Evolutionary conservation across 2,797 vertebrate species (phyloP), one percentile per base, ranked within the genome.

Genomic region (Gastrophryne carolinensis): DNA sequence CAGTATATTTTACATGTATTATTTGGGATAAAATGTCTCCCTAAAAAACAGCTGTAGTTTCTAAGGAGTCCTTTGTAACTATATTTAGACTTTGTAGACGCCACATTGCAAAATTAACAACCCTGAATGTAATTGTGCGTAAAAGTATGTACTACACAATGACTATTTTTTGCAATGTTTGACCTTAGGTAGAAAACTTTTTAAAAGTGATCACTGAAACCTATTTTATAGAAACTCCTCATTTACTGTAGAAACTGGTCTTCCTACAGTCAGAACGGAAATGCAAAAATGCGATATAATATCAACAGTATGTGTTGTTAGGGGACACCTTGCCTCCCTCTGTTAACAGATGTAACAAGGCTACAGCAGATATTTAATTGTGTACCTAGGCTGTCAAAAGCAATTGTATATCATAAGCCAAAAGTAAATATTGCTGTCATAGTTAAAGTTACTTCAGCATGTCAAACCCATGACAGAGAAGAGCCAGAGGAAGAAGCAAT

Each of bases 351-450:
- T 41, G 71, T 81, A 80, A 82, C 2, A 12, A 50, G 78, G 80
- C 80, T 73, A 80, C 61, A 82, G 80, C 83, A 78, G 78, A 84
- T 81, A 82, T 81, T 83, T 79, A 74, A 83, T 72, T 75, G 61
- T 82, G 80, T 83, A 75, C 78, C 82, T 84, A 78, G 79, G 81
- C 71, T 87, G 86, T 84, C 84, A 86, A 82, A 82, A 77, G 79
- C 75, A 75, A 83, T 80, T 29, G 80, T 41, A 72, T 79, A 79
- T 65, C 65, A 72, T 27, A n/a, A n/a, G 78, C 37, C 71, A 79
- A 81, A 78, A 82, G 82, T 83, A 90, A 91, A 89, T 82, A 82
- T 57, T 83, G 80, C 87, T 88, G 90, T 93, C 93, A 89, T 80
- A 84, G 87, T 87, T 81, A 79, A 82, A 80, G 72, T 85, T 0